Evolutionary conservation across 2,797 vertebrate species (phyloP).

Genomic region (Takifugu ocellatus): DNA sequence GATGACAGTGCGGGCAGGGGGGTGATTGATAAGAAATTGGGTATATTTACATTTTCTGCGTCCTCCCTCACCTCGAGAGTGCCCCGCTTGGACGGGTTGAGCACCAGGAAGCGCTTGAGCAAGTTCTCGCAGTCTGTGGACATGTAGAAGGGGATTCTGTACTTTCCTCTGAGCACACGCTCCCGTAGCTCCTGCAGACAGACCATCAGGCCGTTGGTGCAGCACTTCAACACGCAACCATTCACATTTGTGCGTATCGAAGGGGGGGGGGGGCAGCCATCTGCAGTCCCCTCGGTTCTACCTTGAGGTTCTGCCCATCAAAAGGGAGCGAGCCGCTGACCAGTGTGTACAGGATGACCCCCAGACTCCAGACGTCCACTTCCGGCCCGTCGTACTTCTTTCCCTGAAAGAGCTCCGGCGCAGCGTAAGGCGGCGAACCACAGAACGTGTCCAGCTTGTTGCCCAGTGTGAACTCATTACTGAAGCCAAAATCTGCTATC

Average conservation of each 20-base stretch:
- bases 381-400: constrained; percentile 98
- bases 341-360: constrained; percentile 96
- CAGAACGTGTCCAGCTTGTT: constrained; percentile 99
- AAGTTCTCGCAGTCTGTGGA: constrained; percentile 99
- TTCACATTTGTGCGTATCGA: background rate
- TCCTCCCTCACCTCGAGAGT: constrained; percentile 91
- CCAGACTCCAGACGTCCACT: constrained; percentile 98
- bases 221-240: background rate
- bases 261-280: too few species aligned
- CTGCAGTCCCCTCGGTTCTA: constrained; percentile 33
- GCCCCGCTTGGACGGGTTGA: constrained; percentile 95
- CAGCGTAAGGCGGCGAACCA: constrained; percentile 94
- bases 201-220: constrained; percentile 3
- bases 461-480: constrained; percentile 95
- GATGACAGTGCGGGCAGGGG: constrained; percentile 3
- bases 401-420: constrained; percentile 97
- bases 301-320: constrained; percentile 97
- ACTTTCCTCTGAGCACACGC: constrained; percentile 95
- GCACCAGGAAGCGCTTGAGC: constrained; percentile 97
- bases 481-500: constrained; percentile 98
- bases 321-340: constrained; percentile 97
- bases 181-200: constrained; percentile 89
- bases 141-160: constrained; percentile 99
- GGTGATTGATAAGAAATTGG: constrained; percentile 32
- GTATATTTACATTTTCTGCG: constrained; percentile 68